phyloP scores from a whole-genome alignment of 2,888 invertebrate species.

The Brachyptera putata region DNA sequence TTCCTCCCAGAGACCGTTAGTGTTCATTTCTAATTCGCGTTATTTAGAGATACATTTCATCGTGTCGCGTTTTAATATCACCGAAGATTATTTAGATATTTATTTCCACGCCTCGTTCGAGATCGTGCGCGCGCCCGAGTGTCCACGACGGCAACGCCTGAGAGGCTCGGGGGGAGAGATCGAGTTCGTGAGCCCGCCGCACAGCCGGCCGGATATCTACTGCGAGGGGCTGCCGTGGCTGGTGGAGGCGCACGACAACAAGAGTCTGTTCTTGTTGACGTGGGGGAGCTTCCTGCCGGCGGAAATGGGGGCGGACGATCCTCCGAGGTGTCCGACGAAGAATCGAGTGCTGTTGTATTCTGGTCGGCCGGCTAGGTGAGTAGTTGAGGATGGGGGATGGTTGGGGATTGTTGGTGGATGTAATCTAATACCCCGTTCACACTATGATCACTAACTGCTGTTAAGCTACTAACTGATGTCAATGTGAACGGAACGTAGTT shows the following conservation, averaged over 20 bases:
- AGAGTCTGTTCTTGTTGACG: conserved; percentile 74
- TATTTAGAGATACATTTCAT: conserved; percentile 73
- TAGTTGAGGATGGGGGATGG: conserved; percentile 6
- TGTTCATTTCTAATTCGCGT: conserved; percentile 61
- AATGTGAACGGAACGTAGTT: no score
- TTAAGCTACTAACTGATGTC: no score
- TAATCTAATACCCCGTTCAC: no score
- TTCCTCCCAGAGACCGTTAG: conserved; percentile 51
- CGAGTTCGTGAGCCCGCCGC: conserved; percentile 59
- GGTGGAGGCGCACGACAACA: conserved; percentile 71
- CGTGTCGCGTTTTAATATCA: conserved; percentile 66
- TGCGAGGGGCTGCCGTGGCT: conserved; percentile 76
- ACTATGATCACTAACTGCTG: no score
- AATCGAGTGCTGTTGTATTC: conserved; percentile 80
- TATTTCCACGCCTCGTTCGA: conserved; percentile 72
- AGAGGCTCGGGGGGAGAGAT: conserved; percentile 47
- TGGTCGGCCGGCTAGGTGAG: conserved; percentile 53
- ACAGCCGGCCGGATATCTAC: conserved; percentile 57
- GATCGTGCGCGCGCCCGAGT: conserved; percentile 59
- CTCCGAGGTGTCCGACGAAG: conserved; percentile 66
- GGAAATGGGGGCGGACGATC: conserved; percentile 52
- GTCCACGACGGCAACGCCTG: conserved; percentile 59
- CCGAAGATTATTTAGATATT: conserved; percentile 76
- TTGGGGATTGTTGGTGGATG: no score
- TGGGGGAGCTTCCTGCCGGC: conserved; percentile 74